Percentiles rank a stretch among this genome's conserved stretches.
Evolutionary conservation across 2,888 invertebrate species (phyloP).

Genomic region (Ctena decussata): DNA sequence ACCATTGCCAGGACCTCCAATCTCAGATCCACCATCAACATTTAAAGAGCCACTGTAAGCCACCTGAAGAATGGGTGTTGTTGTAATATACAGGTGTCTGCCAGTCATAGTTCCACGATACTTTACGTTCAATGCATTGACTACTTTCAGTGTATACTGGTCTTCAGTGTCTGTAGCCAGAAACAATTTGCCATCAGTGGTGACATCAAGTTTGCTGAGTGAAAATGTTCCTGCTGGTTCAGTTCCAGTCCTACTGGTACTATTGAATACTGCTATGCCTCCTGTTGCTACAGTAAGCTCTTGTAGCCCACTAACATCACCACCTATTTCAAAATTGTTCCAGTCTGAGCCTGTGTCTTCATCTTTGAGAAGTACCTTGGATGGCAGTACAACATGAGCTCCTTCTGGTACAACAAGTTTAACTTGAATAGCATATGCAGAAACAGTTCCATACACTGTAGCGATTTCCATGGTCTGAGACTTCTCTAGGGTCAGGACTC

Average conservation of each 20-base stretch:
- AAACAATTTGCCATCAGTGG: slow-evolving; percentile 69
- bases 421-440: slow-evolving; percentile 69
- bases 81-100: slow-evolving; percentile 57
- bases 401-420: slow-evolving; percentile 63
- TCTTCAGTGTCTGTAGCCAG: slow-evolving; percentile 58
- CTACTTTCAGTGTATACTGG: slow-evolving; percentile 58
- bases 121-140: slow-evolving; percentile 65
- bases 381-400: slow-evolving; percentile 61
- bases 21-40: slow-evolving; percentile 62
- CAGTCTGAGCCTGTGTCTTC: slow-evolving; percentile 35
- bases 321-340: slow-evolving; percentile 69
- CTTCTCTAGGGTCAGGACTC: slow-evolving; percentile 49
- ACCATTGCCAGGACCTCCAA: slow-evolving; percentile 56
- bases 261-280: slow-evolving; percentile 62
- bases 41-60: slow-evolving; percentile 68
- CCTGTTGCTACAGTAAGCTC: slow-evolving; percentile 73
- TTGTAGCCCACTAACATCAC: slow-evolving; percentile 65
- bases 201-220: slow-evolving; percentile 69
- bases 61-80: slow-evolving; percentile 61
- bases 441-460: slow-evolving; percentile 71
- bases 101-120: slow-evolving; percentile 66
- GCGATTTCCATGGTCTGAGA: slow-evolving; percentile 70
- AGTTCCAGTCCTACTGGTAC: slow-evolving; percentile 63
- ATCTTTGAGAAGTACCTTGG: slow-evolving; percentile 71
- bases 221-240: slow-evolving; percentile 63